Evolutionary conservation across 2,888 invertebrate genomes (phyloP).

Genomic region (Rhingia rostrata): DNA sequence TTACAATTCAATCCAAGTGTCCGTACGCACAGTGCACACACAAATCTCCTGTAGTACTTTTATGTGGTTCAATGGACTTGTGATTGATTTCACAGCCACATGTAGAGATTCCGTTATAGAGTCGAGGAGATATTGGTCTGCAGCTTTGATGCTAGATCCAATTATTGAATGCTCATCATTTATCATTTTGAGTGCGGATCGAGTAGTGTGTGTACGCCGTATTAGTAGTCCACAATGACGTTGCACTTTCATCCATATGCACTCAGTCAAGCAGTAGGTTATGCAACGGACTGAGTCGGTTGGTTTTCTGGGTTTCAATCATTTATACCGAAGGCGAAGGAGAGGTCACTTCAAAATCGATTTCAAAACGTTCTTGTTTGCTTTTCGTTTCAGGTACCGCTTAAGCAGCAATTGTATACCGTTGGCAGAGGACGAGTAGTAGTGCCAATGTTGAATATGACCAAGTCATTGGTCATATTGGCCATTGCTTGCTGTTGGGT

Average conservation of each 20-base stretch:
- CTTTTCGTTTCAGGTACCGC: slow-evolving; percentile 52
- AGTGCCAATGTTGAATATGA: slow-evolving; percentile 45
- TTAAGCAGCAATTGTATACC: slow-evolving; percentile 35
- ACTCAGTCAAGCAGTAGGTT: slow-evolving; percentile 43
- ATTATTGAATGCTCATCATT: slow-evolving; percentile 42
- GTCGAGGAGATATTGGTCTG: slow-evolving; percentile 17
- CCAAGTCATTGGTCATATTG: slow-evolving; percentile 70
- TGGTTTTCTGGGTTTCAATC: slow-evolving; percentile 22
- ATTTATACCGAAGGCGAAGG: slow-evolving; percentile 10
- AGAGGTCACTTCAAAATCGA: slow-evolving; percentile 58
- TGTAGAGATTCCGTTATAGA: slow-evolving; percentile 55
- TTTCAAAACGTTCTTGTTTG: slow-evolving; percentile 54
- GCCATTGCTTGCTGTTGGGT: slow-evolving; percentile 59
- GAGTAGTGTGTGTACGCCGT: not conserved
- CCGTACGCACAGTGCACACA: not conserved
- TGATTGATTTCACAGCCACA: slow-evolving; percentile 28
- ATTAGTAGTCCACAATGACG: slow-evolving; percentile 46
- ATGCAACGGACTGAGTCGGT: slow-evolving; percentile 45
- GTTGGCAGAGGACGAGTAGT: slow-evolving; percentile 26
- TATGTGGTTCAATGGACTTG: slow-evolving; percentile 46
- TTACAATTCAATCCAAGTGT: slow-evolving; percentile 7
- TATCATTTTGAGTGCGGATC: slow-evolving; percentile 27
- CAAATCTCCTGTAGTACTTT: slow-evolving; percentile 4
- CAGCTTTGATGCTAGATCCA: slow-evolving; percentile 18
- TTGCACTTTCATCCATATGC: slow-evolving; percentile 56